phyloP scores from a whole-genome alignment of 2,797 vertebrate species.

The Melanotaenia maccullochi region DNA sequence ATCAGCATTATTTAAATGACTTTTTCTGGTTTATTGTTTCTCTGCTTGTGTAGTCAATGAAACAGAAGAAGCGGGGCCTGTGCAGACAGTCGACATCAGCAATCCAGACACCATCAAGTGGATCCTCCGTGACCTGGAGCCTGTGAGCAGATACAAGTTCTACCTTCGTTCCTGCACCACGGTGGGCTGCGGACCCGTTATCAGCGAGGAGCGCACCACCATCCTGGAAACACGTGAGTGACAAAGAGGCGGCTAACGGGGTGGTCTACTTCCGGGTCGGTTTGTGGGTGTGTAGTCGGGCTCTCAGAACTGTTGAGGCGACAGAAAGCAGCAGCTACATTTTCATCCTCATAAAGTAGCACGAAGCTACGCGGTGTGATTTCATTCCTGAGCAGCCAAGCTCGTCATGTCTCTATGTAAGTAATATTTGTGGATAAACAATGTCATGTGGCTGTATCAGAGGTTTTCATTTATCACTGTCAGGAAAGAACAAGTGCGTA shows the following conservation, averaged over 20 bases:
- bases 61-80: constrained; percentile 85
- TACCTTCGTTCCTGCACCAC: constrained; percentile 91
- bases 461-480: constrained; percentile 84
- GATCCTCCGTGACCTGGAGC: constrained; percentile 85
- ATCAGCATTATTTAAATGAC: too few species aligned
- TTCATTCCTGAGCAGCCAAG: constrained; percentile 65
- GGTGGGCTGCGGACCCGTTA: constrained; percentile 88
- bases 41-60: constrained; percentile 85
- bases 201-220: constrained; percentile 90
- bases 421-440: constrained; percentile 81
- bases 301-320: constrained; percentile 5
- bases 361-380: constrained; percentile 54
- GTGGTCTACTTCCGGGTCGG: background rate
- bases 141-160: constrained; percentile 93
- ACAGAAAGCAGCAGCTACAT: constrained; percentile 30
- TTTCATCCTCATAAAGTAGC: constrained; percentile 19
- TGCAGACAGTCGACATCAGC: constrained; percentile 84
- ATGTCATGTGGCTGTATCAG: constrained; percentile 72
- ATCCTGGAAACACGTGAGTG: constrained; percentile 91
- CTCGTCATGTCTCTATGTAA: constrained; percentile 78
- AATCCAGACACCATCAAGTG: constrained; percentile 83
- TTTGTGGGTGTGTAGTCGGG: background rate
- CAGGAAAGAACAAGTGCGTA: constrained; percentile 80
- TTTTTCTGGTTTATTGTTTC: too few species aligned
- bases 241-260: background rate